Evolutionary conservation across 1,140 invertebrate species (phyloP).

Genomic region (Danaus plexippus): DNA sequence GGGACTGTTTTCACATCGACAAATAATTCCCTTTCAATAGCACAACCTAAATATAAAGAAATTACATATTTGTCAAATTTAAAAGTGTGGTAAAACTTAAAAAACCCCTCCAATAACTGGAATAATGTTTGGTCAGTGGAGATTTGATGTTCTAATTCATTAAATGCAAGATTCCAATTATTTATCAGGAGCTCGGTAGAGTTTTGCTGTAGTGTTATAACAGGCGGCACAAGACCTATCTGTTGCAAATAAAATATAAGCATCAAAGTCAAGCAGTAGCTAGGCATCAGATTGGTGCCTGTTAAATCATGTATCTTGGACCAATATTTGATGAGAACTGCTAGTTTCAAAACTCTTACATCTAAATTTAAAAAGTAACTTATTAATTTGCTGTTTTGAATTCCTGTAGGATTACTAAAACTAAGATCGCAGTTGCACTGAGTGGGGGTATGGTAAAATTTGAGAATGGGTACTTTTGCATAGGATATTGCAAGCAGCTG

Average conservation of each 20-base stretch:
- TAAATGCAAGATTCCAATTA: slow-evolving; percentile 41
- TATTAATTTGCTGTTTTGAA: slow-evolving; percentile 76
- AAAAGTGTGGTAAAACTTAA: slow-evolving; percentile 73
- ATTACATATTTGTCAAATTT: slow-evolving; percentile 69
- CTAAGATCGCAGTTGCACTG: slow-evolving; percentile 77
- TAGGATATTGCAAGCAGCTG: slow-evolving; percentile 72
- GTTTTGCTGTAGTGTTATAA: too few relatives aligned
- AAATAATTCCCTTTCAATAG: slow-evolving; percentile 61
- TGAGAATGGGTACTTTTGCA: slow-evolving; percentile 80
- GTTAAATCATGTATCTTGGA: slow-evolving; percentile 72
- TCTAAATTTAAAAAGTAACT: slow-evolving; percentile 71
- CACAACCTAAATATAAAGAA: slow-evolving; percentile 69
- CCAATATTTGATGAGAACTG: slow-evolving; percentile 80
- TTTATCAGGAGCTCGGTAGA: slow-evolving; percentile 19
- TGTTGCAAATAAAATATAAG: slow-evolving; percentile 78
- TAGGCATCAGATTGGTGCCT: slow-evolving; percentile 67
- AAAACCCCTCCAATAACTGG: slow-evolving; percentile 74
- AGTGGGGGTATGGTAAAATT: slow-evolving; percentile 73
- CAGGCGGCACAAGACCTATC: slow-evolving; percentile 39
- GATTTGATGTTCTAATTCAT: background rate
- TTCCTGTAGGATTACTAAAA: slow-evolving; percentile 74
- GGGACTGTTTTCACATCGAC: slow-evolving; percentile 41
- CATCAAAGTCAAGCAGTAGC: slow-evolving; percentile 74
- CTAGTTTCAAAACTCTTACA: slow-evolving; percentile 64
- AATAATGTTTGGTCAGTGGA: slow-evolving; percentile 37